Base-by-base conservation (phyloP, 2,888 invertebrate genomes). In the Melanostoma mellinum region DNA sequence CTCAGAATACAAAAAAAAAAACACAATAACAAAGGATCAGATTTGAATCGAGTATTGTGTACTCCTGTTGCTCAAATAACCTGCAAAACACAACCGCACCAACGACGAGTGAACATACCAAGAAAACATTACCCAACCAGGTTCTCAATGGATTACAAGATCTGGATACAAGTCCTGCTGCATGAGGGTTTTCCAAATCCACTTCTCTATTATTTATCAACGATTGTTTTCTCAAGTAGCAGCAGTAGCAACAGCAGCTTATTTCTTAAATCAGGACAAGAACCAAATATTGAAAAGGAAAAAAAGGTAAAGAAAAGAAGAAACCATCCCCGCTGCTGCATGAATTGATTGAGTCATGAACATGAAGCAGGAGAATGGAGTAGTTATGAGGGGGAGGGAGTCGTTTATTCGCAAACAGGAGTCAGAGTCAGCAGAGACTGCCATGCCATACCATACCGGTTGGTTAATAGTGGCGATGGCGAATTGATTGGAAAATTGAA, bases 401-500 rank as follows among this genome's bases (percentile, higher is more conserved):
- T 46, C 44, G 38, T 40, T 50, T 63, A 63, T 63, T 50, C 50
- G 40, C 46, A 61, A 63, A 50, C 48, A 38, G 48, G 63, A 63
- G 48, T 50, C 48, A 10, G 40, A 67, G 40, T 67, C 52, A 33
- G 53, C 67, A 61, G 65, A 36, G 71, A 65, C 63, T 69, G 46
- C 10, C 46, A 20, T 20, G 1, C 20, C 20, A 20, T 20, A 20
- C 20, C 20, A 20, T 20, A 20, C 20, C 20, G 20, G 20, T 20
- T 20, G 60, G 79, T 61, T 84, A 84, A 84, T 84, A 84, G 84
- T 65, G 74, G 74, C 84, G 84, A 79, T 65, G 74, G 74, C 84
- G 84, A 79, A 84, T 84, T 85, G 85, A 85, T 85, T 85, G 75
- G 85, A 85, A 85, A 85, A 85, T 85, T 85, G 80, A 85, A 85